Evolutionary conservation across 2,113 vertebrate species (phyloP), one percentile per base, ranked within the genome.

Genomic region (Pedetes capensis): DNA sequence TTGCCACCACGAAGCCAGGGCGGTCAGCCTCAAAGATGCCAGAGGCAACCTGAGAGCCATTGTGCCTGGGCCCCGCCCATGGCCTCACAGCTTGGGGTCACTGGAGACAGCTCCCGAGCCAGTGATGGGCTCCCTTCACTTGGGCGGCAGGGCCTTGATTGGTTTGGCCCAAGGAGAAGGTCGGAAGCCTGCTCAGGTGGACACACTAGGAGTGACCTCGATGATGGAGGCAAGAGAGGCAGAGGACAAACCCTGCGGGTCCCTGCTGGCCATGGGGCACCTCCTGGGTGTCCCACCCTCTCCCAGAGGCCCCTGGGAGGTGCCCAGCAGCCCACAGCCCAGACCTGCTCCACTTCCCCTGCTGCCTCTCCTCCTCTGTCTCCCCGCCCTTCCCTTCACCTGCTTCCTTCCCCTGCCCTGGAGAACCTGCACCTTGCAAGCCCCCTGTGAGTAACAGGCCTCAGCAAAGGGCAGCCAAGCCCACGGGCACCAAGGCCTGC

Each of bases 41-140:
- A 66, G 37, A 18, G 47, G 25, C 23, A 20, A 14, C 64, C 71
- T 66, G 4, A 23, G 37, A 2, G 7, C 51, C 3, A 61, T 14
- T 1, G 1, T 16, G 49, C 3, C 25, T 57, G 22, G 2, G 23
- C 34, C 17, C 5, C 27, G 8, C 9, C 34, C 23, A 0, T 0
- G 6, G 3, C 9, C 17, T 13, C 12, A 0, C 42, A 5, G 3
- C 44, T 20, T 0, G 44, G 20, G 66, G 75, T 51, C 39, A 17
- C 49, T 13, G 20, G 3, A 68, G 75, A 39, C 0, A 0, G 37
- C 2, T 9, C 44, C 53, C 8, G 17, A 5, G 55, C 47, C 34
- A 57, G 34, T 32, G 2, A 0, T 6, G 49, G 29, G 39, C 71
- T 64, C 49, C n/a, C 22, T 20, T 59, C 53, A 25, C 74, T 49